These are phyloP conservation scores for Callorhinus ursinus DNA, from an alignment of 2,113 vertebrate genomes.

Conservation along the genomic window DNA sequence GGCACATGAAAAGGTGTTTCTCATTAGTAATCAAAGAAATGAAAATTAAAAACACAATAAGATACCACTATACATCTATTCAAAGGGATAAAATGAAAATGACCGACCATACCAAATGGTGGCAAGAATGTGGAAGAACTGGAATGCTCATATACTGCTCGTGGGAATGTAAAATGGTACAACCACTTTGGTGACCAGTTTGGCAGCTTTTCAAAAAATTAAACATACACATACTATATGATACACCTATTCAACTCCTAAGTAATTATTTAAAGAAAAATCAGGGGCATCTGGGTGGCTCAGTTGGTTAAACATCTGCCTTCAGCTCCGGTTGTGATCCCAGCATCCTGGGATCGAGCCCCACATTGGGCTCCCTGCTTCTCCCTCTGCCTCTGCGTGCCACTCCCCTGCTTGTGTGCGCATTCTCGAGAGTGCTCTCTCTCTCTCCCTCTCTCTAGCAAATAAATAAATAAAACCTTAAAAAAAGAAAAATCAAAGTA, in stretches of 20 bases:
- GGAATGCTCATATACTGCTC: background rate
- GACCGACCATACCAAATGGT: background rate
- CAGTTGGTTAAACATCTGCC: background rate
- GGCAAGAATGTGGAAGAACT: background rate
- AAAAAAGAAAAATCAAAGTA: background rate
- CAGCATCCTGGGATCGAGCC: background rate
- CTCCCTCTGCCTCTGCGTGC: too few species aligned
- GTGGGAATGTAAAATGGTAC: background rate
- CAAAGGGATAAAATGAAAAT: background rate
- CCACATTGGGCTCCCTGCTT: background rate
- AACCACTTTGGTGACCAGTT: background rate
- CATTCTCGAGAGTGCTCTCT: background rate
- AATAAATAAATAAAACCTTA: background rate
- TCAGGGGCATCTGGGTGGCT: background rate
- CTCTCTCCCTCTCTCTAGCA: background rate
- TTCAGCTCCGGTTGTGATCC: background rate
- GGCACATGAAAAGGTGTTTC: background rate
- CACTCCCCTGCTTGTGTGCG: too few species aligned
- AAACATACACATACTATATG: background rate
- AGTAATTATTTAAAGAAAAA: background rate
- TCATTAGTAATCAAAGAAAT: constrained; percentile 13
- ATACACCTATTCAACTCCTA: background rate
- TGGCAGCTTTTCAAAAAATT: background rate
- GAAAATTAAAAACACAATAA: background rate
- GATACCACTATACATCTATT: background rate